Percentiles rank a stretch among this genome's conserved stretches.
Evolutionary conservation across 2,113 vertebrate species (phyloP).

Genomic region (Sisor rabdophorus): DNA sequence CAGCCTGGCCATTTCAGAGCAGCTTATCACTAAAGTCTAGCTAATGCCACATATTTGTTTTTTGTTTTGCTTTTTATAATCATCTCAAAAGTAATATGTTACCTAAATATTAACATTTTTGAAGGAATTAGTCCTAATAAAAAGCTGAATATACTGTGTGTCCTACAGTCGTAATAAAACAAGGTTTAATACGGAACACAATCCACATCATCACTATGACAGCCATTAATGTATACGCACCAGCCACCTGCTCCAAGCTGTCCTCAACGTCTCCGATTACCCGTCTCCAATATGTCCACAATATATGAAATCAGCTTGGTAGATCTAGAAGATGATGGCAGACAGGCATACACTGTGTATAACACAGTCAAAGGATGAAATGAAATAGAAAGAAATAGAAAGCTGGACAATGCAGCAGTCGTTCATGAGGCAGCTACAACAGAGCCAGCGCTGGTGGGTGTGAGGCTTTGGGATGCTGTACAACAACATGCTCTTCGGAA

Average conservation of each 20-base stretch:
- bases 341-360: background rate
- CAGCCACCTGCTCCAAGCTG: constrained; percentile 49
- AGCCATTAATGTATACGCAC: constrained; percentile 51
- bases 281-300: constrained; percentile 35
- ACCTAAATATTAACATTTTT: background rate
- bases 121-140: background rate
- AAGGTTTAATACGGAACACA: background rate
- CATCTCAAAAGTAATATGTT: background rate
- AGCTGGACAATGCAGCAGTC: background rate
- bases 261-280: constrained; percentile 7
- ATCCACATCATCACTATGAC: constrained; percentile 5
- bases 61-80: background rate
- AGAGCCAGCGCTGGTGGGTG: constrained; percentile 30
- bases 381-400: background rate
- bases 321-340: background rate
- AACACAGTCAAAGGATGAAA: constrained; percentile 11
- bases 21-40: background rate
- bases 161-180: no score
- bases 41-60: background rate
- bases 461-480: constrained; percentile 49
- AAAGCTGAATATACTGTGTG: background rate
- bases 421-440: constrained; percentile 15
- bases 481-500: constrained; percentile 56
- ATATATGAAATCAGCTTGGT: constrained; percentile 4
- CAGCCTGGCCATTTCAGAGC: constrained; percentile 28